phyloP scores from a whole-genome alignment of 2,113 vertebrate species.

The rabbit (Oryctolagus cuniculus) region mOryCun1.1 NC_091436.1:96966501-96967000 shows the following conservation, averaged over 20 bases:
- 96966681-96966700: constrained; percentile 64
- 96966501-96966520: not conserved
- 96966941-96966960: constrained; percentile 83
- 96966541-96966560: constrained; percentile 65
- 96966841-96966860: constrained; percentile 41
- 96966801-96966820: constrained; percentile 51
- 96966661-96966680: constrained; percentile 37
- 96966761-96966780: constrained; percentile 52
- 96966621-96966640: constrained; percentile 85
- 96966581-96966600: constrained; percentile 72
- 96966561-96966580: constrained; percentile 74
- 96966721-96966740: constrained; percentile 73
- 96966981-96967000: constrained; percentile 80
- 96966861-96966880: not conserved
- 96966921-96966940: constrained; percentile 53
- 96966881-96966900: not conserved
- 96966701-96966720: constrained; percentile 39
- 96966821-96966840: constrained; percentile 9
- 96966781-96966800: constrained; percentile 26
- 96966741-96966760: constrained; percentile 60
- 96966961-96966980: constrained; percentile 78
- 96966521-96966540: constrained; percentile 22
- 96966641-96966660: constrained; percentile 69
- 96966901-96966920: constrained; percentile 58
- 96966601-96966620: constrained; percentile 75